Evolutionary conservation across 2,113 vertebrate genomes (phyloP), one percentile per base, ranked within the genome.

Genomic region (Scytalopus superciliaris): DNA sequence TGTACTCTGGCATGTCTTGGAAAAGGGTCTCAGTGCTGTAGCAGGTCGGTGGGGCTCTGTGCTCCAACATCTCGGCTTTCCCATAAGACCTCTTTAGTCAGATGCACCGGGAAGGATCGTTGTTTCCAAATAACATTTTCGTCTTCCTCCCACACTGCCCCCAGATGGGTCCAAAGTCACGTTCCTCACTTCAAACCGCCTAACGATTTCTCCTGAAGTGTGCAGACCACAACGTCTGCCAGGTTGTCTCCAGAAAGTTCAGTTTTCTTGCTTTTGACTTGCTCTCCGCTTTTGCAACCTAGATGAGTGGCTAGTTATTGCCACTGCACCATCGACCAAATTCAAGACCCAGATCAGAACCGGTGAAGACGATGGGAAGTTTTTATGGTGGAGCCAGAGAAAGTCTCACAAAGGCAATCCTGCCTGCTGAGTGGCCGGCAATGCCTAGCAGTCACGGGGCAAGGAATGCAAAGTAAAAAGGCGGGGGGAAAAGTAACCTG

Each of bases 1-100:
- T 96, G 80, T 94, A 27, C 74, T 92, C 64, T 73, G 67, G 72
- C 57, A 19, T 45, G 55, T n/a, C 86, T 80, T 67, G 67, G 87
- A 89, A 89, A 89, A 68, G 82, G 33, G 27, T 57, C 39, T 84
- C 13, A 40, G 74, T n/a, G n/a, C 53, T 50, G 59, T 5, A 73
- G 75, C 66, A 45, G 52, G 60, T 88, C 17, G 0, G 14, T 37
- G 35, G 27, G 30, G 21, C 50, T 84, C 62, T 10, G 12, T 73
- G 69, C 52, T 89, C 55, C 77, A 57, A 25, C 33, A 31, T 24
- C 72, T 85, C 6, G 0, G 7, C 2, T 1, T 42, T 84, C 23
- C 12, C 64, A 35, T 45, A 57, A 8, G 5, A 53, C 8, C 24
- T 55, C 44, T 64, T 67, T 12, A 7, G 15, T 66, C 1, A 0